Base-by-base conservation (phyloP, 1,140 invertebrate species). In the Dendrolimus kikuchii region DNA sequence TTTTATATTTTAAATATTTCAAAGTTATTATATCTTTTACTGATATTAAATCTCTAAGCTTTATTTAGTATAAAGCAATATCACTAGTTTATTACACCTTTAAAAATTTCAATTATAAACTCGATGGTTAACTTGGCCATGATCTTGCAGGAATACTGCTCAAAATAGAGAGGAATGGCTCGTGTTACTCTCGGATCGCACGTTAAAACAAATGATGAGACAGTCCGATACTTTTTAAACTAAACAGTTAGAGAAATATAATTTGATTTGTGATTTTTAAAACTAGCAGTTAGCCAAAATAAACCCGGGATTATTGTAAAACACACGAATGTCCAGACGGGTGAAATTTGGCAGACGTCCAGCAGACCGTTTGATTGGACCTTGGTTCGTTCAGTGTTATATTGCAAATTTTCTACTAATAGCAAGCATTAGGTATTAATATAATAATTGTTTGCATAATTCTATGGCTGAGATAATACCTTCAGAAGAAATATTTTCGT, bases 251-350 rank as follows among this genome's bases (percentile, higher is more conserved):
- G 23, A 10, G 5, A 45, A 45, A 50, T 23, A 50, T 40, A 50
- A 38, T 43, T 54, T 57, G 55, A 55, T 57, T 57, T 57, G 51
- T 53, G 53, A 58, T 57, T 62, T 48, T 58, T 52, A 55, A 62
- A 61, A 54, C 48, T 36, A 46, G 54, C 55, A 56, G 55, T 62
- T 55, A 55, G 48, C 53, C 46, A 66, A 66, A 66, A 66, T 62
- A 66, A 59, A 57, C 60, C 54, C 23, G 23, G 51, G 56, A 60
- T 60, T 53, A 66, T 66, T 62, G 64, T 62, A 60, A 60, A 55
- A 53, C 40, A 42, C 23, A 23, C 8, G 5, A 44, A 49, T 66
- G 64, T 58, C 58, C 58, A 60, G 64, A 40, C 61, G 43, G 45
- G 60, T 52, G 46, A 56, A 62, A 64, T 53, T 60, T 68, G 65